phyloP scores from a whole-genome alignment of 1,140 invertebrate genomes.

The Zeugodacus cucurbitae region DNA sequence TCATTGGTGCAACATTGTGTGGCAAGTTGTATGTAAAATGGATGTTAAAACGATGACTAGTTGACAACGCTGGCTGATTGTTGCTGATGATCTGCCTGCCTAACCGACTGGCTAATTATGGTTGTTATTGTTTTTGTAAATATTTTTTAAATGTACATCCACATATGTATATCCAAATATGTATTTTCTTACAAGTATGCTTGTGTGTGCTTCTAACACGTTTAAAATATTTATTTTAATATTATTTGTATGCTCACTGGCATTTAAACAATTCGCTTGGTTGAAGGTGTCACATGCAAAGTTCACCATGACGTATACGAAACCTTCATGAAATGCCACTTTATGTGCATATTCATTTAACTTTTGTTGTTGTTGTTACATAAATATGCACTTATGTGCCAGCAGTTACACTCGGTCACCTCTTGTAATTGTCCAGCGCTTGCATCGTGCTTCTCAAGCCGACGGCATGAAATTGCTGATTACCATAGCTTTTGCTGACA shows the following conservation, averaged over 20 bases:
- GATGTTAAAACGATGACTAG: neutral
- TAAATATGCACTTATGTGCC: neutral
- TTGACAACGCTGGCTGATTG: neutral
- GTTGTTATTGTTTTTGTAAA: neutral
- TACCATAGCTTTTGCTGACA: neutral
- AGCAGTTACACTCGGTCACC: neutral
- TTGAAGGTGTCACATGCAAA: neutral
- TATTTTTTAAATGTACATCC: no score
- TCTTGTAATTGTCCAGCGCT: neutral
- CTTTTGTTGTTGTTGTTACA: neutral
- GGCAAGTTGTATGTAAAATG: neutral
- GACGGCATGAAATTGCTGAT: neutral
- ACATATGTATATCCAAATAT: no score
- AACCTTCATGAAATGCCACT: neutral
- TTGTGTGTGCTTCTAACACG: neutral
- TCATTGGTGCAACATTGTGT: neutral
- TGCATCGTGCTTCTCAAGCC: neutral
- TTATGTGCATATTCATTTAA: neutral
- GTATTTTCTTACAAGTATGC: neutral
- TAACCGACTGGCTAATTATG: neutral
- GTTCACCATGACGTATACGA: neutral
- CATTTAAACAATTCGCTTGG: neutral
- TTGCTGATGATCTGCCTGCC: neutral
- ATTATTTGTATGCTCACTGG: neutral
- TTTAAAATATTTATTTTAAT: neutral